Base-by-base conservation (phyloP, 2,113 vertebrate species). In the Gasterosteus nipponicus region DNA sequence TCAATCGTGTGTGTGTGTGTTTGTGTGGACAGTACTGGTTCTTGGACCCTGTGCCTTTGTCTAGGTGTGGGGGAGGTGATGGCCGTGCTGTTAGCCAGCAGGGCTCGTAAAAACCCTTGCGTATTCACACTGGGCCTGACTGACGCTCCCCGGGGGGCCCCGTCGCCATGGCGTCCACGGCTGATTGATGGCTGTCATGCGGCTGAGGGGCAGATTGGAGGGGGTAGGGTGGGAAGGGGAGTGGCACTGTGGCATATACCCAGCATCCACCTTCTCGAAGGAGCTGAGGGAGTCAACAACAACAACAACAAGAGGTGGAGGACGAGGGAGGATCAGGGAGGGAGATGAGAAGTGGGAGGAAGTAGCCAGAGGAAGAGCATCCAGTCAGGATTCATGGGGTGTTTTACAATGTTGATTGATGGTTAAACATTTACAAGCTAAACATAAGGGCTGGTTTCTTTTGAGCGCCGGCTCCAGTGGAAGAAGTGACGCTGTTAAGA, bases 131-230 rank as follows among this genome's bases (percentile, higher is more conserved):
- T 90, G 93, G 91, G 92, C 81, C 94, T 93, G 94, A 92, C 90
- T 94, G 95, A 94, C 92, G 93, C 94, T 95, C 94, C 95, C 95
- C 15, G 0, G 0, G 91, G 94, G 93, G 92, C 93, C 91, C 90
- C 53, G 93, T 95, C 94, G 91, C 95, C 95, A 95, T 95, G 94
- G 92, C 88, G 89, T 95, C 94, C 82, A 69, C 0, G 67, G 31
- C 81, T 96, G 95, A 97, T 96, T 95, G 96, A 97, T 97, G 96
- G 95, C 95, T 96, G 95, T 95, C 96, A 95, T 83, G 83, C 85
- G 22, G 94, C 94, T 93, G 91, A 93, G 86, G n/a, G 94, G 92
- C 93, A 95, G 94, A 95, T 96, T 95, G 94, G 80, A 70, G 41
- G 42, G 42, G 42, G 12, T 10, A 1, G 42, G 42, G 41, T 92